Conservation (phyloP, 64 coral and sea anemone genomes). For the Hydrozoanthus tunicans region DNA sequence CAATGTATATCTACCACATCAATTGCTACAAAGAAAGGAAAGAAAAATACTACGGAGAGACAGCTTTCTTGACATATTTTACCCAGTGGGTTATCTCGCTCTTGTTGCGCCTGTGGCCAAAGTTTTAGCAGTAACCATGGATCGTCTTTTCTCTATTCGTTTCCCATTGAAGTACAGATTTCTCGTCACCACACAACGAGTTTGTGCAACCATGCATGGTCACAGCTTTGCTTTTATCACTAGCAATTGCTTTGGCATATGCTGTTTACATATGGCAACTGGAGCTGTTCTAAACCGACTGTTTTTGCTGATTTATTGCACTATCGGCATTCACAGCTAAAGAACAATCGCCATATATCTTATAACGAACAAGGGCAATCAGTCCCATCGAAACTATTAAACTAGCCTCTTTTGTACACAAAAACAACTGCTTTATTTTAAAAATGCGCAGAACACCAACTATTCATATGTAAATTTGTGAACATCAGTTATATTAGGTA, state of each 20-base stretch:
- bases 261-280: background rate
- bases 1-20: slow-evolving; percentile 28
- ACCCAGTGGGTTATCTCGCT: background rate
- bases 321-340: background rate
- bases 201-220: background rate
- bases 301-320: slow-evolving; percentile 16
- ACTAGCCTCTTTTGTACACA: too few species aligned
- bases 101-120: slow-evolving; percentile 35
- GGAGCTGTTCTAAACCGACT: background rate
- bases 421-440: too few species aligned
- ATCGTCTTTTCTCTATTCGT: slow-evolving; percentile 32
- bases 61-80: background rate
- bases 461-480: too few species aligned
- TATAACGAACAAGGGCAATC: too few species aligned
- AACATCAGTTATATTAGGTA: too few species aligned
- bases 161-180: slow-evolving; percentile 10
- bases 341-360: too few species aligned
- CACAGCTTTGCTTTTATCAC: too few species aligned
- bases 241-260: slow-evolving; percentile 1
- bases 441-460: too few species aligned
- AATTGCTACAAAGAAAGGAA: slow-evolving; percentile 13
- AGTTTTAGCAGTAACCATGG: slow-evolving; percentile 1
- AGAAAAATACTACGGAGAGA: background rate
- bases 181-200: background rate
- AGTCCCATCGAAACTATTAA: too few species aligned